Evolutionary conservation across 2,888 invertebrate species (phyloP).

Genomic region (Sarcophaga caerulescens): DNA sequence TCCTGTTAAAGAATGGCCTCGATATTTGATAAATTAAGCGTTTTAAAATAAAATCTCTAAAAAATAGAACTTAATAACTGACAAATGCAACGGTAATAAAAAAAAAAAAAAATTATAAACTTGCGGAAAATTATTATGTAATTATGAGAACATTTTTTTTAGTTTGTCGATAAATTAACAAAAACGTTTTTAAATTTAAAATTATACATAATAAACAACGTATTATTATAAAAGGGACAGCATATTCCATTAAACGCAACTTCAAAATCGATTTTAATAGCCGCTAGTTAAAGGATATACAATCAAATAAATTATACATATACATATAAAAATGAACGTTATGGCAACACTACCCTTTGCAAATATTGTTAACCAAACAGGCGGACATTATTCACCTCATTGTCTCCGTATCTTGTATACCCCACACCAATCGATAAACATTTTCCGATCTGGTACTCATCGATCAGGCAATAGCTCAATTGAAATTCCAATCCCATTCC

Average conservation of each 20-base stretch:
- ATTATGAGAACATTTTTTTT: background rate
- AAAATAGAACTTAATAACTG: constrained; percentile 7
- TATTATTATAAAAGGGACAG: background rate
- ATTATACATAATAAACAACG: background rate
- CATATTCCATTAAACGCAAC: background rate
- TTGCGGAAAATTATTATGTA: background rate
- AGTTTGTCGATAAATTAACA: background rate
- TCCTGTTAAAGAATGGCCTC: constrained; percentile 23
- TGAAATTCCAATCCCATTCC: background rate
- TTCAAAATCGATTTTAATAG: background rate
- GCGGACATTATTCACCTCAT: background rate
- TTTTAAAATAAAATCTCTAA: constrained; percentile 23
- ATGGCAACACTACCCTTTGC: background rate
- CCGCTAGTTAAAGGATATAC: background rate
- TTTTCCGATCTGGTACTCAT: background rate
- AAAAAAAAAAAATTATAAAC: background rate
- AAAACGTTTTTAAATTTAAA: background rate
- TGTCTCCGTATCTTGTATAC: background rate
- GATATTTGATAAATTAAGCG: constrained; percentile 31
- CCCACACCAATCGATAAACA: constrained; percentile 9
- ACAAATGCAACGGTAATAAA: background rate
- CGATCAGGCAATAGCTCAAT: background rate
- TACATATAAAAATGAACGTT: background rate
- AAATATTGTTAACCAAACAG: background rate
- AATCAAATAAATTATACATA: background rate